Base-by-base conservation (phyloP, 2,113 vertebrate genomes). In the Diadophis punctatus region DNA sequence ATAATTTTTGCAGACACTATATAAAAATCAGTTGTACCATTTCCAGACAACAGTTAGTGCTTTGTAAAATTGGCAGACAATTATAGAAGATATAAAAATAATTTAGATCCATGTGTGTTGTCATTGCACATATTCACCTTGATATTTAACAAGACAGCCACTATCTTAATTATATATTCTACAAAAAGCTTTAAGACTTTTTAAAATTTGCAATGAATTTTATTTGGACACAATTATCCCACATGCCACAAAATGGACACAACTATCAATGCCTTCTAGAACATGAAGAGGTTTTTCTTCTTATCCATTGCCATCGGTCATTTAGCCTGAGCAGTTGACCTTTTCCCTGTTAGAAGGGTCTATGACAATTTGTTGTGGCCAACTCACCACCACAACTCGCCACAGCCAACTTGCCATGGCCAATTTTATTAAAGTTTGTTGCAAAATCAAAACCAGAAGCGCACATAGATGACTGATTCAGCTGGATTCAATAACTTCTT, bases 1-100 rank as follows among this genome's bases (percentile, higher is more conserved):
- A 51, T 53, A 93, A 94, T 12, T 23, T 84, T 18, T 91, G 8
- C 90, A 48, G 93, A 86, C 80, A 93, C 88, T 94, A n/a, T 94
- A n/a, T 68, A 51, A 89, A 80, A 94, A 80, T 30, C 16, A 46
- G 22, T 25, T 92, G 11, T 52, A 34, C 22, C 0, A 23, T 39
- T 88, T 88, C 58, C 4, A 1, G 22, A 91, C 94, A 93, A 34
- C 49, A n/a, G 11, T 87, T 56, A 92, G 9, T 0, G 0, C 1
- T 46, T 92, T 87, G 3, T 48, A 2, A 49, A 93, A 14, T 53
- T 87, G 93, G 48, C 9, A 92, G 80, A 52, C 90, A 86, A 46
- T 16, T 87, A 27, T n/a, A 20, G 1, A 84, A 0, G 0, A 25
- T 84, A 8, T 90, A 90, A 94, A 95, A 94, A 22, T 8, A 93